Conservation (phyloP, 2,888 invertebrate genomes). For the Pachydiplax longipennis region DNA sequence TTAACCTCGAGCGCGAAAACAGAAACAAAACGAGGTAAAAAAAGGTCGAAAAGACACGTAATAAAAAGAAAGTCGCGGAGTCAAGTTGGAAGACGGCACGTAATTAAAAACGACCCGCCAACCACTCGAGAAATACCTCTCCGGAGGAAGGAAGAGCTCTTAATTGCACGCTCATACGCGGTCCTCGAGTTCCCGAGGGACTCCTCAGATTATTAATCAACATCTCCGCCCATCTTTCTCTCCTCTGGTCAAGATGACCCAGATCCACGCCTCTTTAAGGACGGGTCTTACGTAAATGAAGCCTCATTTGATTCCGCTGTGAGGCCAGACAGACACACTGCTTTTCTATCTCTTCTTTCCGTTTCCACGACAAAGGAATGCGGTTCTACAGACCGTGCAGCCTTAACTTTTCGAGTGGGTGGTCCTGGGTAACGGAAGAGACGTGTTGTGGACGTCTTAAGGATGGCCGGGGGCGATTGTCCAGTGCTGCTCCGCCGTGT, state of each 20-base stretch:
- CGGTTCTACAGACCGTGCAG: neutral
- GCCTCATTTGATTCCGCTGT: slow-evolving; percentile 29
- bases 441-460: neutral
- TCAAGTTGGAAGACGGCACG: slow-evolving; percentile 12
- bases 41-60: slow-evolving; percentile 5
- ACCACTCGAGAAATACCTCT: slow-evolving; percentile 34
- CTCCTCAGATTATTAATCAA: slow-evolving; percentile 44
- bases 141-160: neutral
- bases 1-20: slow-evolving; percentile 13
- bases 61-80: neutral
- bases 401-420: neutral
- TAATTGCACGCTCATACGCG: slow-evolving; percentile 44
- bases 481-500: slow-evolving; percentile 30
- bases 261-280: slow-evolving; percentile 17
- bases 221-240: neutral
- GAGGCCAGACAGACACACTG: neutral
- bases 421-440: slow-evolving; percentile 1
- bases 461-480: slow-evolving; percentile 32
- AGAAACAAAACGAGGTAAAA: neutral
- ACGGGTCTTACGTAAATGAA: slow-evolving; percentile 41
- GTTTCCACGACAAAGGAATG: slow-evolving; percentile 2
- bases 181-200: slow-evolving; percentile 24
- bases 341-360: neutral
- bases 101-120: slow-evolving; percentile 37
- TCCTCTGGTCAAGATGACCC: slow-evolving; percentile 37